Evolutionary conservation across 2,797 vertebrate genomes (phyloP).

Genomic region (Premnoplex brunnescens): DNA sequence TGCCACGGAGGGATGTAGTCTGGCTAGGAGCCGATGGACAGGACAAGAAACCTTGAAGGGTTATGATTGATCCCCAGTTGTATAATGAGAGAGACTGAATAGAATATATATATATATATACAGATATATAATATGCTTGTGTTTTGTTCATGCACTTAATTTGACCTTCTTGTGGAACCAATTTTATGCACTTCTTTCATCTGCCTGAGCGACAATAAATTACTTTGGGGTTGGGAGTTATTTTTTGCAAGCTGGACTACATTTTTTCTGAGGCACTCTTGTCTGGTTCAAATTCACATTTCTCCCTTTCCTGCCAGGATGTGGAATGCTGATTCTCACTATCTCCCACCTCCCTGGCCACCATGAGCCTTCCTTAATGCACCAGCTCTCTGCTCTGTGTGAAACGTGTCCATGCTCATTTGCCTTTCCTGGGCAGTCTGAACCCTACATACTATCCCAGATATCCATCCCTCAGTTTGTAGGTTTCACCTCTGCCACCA

Average conservation of each 20-base stretch:
- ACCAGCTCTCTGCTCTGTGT: background rate
- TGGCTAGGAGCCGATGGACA: background rate
- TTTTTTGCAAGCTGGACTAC: background rate
- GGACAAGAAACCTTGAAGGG: background rate
- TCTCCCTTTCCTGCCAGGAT: background rate
- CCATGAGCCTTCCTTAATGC: background rate
- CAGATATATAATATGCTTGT: background rate
- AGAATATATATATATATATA: background rate
- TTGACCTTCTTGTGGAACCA: background rate
- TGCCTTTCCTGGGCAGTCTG: background rate
- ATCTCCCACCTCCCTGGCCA: background rate
- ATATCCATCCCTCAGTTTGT: background rate
- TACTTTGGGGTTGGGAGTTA: background rate
- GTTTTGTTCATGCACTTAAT: slow-evolving; percentile 8
- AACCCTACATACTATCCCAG: background rate
- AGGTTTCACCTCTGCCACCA: background rate
- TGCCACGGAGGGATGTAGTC: background rate
- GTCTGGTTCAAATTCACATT: background rate
- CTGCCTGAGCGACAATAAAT: slow-evolving; percentile 40
- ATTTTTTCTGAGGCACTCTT: background rate
- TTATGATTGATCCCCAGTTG: background rate
- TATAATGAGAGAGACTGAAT: background rate
- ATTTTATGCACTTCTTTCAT: background rate
- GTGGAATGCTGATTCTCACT: background rate
- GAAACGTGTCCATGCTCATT: background rate